Evolutionary conservation across 1,140 invertebrate species (phyloP), one percentile per base, ranked within the genome.

Genomic region (Chironomus striatipennis): DNA sequence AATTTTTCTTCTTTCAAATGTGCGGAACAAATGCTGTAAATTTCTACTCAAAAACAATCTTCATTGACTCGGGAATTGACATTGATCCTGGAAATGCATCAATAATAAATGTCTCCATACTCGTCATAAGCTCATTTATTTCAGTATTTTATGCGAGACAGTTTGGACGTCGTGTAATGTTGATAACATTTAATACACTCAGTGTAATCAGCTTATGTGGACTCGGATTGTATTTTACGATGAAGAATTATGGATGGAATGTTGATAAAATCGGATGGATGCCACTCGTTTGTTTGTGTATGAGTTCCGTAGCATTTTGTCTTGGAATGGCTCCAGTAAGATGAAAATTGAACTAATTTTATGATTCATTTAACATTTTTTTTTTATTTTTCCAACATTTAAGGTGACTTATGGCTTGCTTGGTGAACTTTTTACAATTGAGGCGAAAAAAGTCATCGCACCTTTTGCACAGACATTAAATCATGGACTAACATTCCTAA

Each of bases 341-440:
- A 5, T 12, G 1, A 47, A 15, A 57, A 57, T 57, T 57, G 12
- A 57, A 57, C 8, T 57, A 10, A n/a, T 15, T 34, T 34, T 34
- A 34, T 12, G 12, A n/a, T 15, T 57, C 1, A n/a, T 57, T 57
- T 10, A 47, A 57, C n/a, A 57, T 15, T 57, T 57, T 57, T 15
- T 12, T 57, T 57, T 15, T 15, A n/a, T 57, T 57, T n/a, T 47
- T 10, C 43, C n/a, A n/a, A n/a, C n/a, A n/a, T n/a, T n/a, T n/a
- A n/a, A 57, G 47, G 47, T 57, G 15, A 57, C 47, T 57, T 57
- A 57, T 57, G 47, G 47, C 12, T n/a, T 57, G 12, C 12, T 57
- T 15, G 47, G 47, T 57, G 47, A 57, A 57, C 47, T 57, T 57
- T 57, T 57, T 15, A 57, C 47, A 57, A 57, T 57, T 57, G 47